These are phyloP conservation scores for Drosophila paranaensis DNA, from an alignment of 2,888 invertebrate genomes.

Conservation along the genomic window DNA sequence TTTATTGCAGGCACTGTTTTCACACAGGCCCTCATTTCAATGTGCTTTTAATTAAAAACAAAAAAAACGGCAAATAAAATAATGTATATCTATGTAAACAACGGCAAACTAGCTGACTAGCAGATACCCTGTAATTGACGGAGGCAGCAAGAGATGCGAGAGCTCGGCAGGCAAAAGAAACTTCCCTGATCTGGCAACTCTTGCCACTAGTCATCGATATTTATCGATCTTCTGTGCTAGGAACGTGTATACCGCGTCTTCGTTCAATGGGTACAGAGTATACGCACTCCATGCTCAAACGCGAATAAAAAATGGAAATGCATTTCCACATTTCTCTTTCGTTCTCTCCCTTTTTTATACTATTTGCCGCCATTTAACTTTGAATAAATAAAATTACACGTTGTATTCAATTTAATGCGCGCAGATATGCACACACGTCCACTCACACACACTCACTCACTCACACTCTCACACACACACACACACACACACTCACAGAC, in stretches of 20 bases:
- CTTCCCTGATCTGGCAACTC: not conserved
- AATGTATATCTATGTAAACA: not conserved
- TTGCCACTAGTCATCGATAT: not conserved
- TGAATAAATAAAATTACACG: constrained; percentile 75
- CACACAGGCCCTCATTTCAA: constrained; percentile 29
- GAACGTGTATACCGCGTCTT: not conserved
- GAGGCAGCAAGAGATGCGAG: not conserved
- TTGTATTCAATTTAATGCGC: constrained; percentile 69
- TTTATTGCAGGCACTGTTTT: constrained; percentile 52
- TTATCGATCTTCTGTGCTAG: not conserved
- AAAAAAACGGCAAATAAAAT: constrained; percentile 1
- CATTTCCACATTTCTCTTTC: constrained; percentile 50
- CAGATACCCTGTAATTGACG: not conserved
- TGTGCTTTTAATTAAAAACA: constrained; percentile 74
- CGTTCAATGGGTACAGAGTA: not conserved
- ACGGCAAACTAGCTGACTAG: not conserved
- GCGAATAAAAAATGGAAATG: constrained; percentile 60
- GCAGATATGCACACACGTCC: constrained; percentile 28
- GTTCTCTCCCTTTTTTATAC: not conserved
- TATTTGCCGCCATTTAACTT: constrained; percentile 69
- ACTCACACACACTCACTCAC: not conserved
- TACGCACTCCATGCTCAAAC: constrained; percentile 60
- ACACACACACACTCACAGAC: constrained; percentile 7
- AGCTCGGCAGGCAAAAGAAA: not conserved
- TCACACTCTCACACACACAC: constrained; percentile 1